Conservation (phyloP, 1,140 invertebrate genomes). For the Brachionus calyciflorus region DNA sequence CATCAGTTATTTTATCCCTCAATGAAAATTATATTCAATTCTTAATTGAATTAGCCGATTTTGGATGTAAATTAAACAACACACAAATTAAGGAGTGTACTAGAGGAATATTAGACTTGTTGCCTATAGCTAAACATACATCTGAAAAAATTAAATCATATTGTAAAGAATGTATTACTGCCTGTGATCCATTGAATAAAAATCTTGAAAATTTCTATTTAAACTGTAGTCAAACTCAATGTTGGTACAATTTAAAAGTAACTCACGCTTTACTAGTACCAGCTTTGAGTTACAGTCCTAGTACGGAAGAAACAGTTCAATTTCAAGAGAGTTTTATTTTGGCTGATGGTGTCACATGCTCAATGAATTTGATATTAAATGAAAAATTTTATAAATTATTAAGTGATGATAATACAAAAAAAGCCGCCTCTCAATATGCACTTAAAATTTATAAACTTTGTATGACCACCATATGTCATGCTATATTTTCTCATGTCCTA, state of each 20-base stretch:
- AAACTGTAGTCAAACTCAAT: slow-evolving; percentile 40
- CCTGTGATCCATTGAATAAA: no score
- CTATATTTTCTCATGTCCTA: slow-evolving; percentile 55
- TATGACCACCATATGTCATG: slow-evolving; percentile 73
- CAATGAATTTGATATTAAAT: slow-evolving; percentile 79
- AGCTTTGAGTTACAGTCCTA: slow-evolving; percentile 71
- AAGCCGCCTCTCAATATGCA: slow-evolving; percentile 65
- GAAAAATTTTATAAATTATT: slow-evolving; percentile 74
- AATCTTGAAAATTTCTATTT: slow-evolving; percentile 19
- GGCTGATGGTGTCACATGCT: slow-evolving; percentile 74
- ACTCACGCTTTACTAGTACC: slow-evolving; percentile 87
- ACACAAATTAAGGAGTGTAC: slow-evolving; percentile 78
- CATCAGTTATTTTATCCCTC: slow-evolving; percentile 66
- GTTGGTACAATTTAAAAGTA: slow-evolving; percentile 66
- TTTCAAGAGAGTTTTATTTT: slow-evolving; percentile 66
- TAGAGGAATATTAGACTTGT: slow-evolving; percentile 77
- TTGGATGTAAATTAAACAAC: slow-evolving; percentile 77
- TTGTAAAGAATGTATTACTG: neutral
- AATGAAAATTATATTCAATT: slow-evolving; percentile 78
- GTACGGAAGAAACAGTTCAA: slow-evolving; percentile 76
- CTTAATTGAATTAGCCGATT: slow-evolving; percentile 82
- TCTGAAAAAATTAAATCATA: neutral
- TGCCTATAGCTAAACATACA: slow-evolving; percentile 69
- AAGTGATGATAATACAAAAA: slow-evolving; percentile 74
- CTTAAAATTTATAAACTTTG: slow-evolving; percentile 83